phyloP scores from a whole-genome alignment of 2,797 vertebrate species.

The Euthynnus affinis region DNA sequence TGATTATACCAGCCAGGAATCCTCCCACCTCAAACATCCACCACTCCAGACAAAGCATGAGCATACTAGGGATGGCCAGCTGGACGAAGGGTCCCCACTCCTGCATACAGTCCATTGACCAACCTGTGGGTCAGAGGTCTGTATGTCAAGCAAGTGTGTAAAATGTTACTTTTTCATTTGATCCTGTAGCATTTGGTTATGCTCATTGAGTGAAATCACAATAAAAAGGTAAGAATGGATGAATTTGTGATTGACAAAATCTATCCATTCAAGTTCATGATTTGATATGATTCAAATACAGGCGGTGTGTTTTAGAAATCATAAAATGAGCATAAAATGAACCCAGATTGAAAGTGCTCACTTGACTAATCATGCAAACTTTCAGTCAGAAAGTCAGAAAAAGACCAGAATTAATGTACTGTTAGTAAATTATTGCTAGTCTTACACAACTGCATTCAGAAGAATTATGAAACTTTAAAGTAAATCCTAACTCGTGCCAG shows the following conservation, averaged over 20 bases:
- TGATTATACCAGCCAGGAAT: slow-evolving; percentile 91
- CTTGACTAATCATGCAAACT: background rate
- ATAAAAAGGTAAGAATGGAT: background rate
- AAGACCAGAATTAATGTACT: background rate
- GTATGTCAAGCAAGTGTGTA: background rate
- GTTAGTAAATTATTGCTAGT: background rate
- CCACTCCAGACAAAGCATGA: slow-evolving; percentile 98
- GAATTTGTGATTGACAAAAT: background rate
- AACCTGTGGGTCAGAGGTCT: slow-evolving; percentile 83
- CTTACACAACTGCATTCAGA: background rate
- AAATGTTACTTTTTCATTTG: background rate
- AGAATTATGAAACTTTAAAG: background rate
- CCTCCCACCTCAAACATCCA: slow-evolving; percentile 94
- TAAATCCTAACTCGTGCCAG: background rate
- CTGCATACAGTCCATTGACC: slow-evolving; percentile 91
- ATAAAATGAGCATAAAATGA: background rate
- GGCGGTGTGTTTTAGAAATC: background rate
- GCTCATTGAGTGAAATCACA: background rate
- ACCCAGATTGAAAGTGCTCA: background rate
- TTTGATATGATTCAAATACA: background rate
- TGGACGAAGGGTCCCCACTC: slow-evolving; percentile 92
- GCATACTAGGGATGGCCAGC: slow-evolving; percentile 94
- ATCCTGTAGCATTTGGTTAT: background rate
- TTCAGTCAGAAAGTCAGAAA: background rate
- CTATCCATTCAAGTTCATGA: background rate